Evolutionary conservation across 2,888 invertebrate genomes (phyloP).

Genomic region (Sarcophaga carnaria): DNA sequence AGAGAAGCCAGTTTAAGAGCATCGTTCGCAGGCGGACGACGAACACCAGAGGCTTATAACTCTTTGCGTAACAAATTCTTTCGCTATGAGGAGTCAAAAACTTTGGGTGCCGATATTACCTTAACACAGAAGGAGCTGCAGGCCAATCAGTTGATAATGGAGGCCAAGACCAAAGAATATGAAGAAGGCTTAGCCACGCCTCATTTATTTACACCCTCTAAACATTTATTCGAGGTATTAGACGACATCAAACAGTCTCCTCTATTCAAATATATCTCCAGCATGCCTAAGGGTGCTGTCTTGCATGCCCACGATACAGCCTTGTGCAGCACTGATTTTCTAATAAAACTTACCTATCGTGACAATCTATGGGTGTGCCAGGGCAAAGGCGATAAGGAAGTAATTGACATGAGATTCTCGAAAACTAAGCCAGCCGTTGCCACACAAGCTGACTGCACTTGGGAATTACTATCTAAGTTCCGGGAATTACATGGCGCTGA

Average conservation of each 20-base stretch:
- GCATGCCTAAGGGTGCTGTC: slow-evolving; percentile 89
- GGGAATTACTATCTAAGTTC: slow-evolving; percentile 75
- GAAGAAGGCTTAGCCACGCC: slow-evolving; percentile 84
- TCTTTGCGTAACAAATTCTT: slow-evolving; percentile 82
- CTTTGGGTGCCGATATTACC: slow-evolving; percentile 83
- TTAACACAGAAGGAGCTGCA: slow-evolving; percentile 82
- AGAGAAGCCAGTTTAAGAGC: slow-evolving; percentile 13
- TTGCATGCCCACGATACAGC: slow-evolving; percentile 88
- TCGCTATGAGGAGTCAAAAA: slow-evolving; percentile 81
- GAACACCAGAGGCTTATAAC: slow-evolving; percentile 75
- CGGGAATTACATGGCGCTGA: slow-evolving; percentile 71
- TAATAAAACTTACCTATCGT: slow-evolving; percentile 85
- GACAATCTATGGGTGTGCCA: slow-evolving; percentile 83
- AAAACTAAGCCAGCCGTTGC: slow-evolving; percentile 68
- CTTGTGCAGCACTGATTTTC: slow-evolving; percentile 84
- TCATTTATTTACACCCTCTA: slow-evolving; percentile 85
- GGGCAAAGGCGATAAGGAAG: slow-evolving; percentile 65
- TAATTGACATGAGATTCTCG: slow-evolving; percentile 72
- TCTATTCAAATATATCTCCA: slow-evolving; percentile 86
- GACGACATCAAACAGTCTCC: slow-evolving; percentile 84
- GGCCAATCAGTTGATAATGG: slow-evolving; percentile 85
- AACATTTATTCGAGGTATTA: slow-evolving; percentile 86
- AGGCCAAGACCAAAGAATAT: slow-evolving; percentile 83
- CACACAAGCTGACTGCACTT: slow-evolving; percentile 71
- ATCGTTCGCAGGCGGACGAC: slow-evolving; percentile 58